These are phyloP conservation scores for Brachionus calyciflorus DNA, from an alignment of 1,140 invertebrate species.

Conservation along the genomic window DNA sequence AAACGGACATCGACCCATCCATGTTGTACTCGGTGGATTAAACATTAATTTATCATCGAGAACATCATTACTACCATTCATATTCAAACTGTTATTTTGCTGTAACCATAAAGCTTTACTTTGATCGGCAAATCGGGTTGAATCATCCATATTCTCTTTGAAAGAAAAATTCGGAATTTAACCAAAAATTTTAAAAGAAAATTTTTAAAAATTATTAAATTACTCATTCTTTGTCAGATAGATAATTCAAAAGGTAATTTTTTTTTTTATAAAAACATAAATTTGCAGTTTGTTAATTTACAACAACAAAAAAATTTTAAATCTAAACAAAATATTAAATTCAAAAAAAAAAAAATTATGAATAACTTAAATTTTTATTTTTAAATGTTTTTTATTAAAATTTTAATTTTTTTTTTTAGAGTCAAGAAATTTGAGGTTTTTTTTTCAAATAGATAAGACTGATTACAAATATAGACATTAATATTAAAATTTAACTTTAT, in stretches of 20 bases:
- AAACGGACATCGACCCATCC: constrained; percentile 38
- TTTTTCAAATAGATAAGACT: background rate
- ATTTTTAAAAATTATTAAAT: background rate
- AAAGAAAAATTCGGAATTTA: too few species aligned
- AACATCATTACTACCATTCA: constrained; percentile 13
- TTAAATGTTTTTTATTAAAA: background rate
- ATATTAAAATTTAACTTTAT: background rate
- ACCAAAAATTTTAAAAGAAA: background rate
- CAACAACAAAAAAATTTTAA: too few species aligned
- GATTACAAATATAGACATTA: background rate
- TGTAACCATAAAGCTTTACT: constrained; percentile 39
- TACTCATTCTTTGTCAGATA: constrained; percentile 30
- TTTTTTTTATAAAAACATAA: too few species aligned
- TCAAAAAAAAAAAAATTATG: background rate
- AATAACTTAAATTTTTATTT: background rate
- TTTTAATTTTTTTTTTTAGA: background rate
- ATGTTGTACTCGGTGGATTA: background rate
- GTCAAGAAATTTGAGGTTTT: background rate
- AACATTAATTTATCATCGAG: constrained; percentile 14
- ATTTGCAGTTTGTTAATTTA: too few species aligned
- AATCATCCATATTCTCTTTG: constrained; percentile 40
- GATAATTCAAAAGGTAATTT: too few species aligned
- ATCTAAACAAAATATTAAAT: background rate
- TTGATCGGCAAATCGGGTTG: constrained; percentile 42
- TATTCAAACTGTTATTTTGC: background rate